Conservation (phyloP, 2,888 invertebrate genomes). For the Chalcosyrphus nemorum region DNA sequence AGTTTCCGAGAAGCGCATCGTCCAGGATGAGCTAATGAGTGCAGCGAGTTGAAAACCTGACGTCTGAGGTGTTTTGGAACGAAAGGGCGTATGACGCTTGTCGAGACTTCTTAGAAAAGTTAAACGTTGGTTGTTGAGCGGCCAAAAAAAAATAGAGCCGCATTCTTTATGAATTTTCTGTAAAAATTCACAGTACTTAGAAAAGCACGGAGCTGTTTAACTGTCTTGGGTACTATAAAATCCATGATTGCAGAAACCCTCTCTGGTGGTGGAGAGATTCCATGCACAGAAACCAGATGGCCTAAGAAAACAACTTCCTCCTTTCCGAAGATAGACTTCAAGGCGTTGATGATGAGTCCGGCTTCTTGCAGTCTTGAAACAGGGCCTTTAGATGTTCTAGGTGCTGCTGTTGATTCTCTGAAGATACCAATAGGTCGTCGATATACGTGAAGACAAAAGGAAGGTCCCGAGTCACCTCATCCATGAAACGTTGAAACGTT, state of each 20-base stretch:
- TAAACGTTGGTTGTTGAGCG: neutral
- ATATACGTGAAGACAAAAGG: neutral
- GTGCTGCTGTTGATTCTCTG: neutral
- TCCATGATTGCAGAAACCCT: neutral
- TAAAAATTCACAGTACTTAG: no score
- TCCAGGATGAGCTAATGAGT: neutral
- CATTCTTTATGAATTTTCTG: neutral
- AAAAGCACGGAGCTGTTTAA: no score
- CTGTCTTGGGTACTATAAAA: neutral
- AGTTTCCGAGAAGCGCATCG: neutral
- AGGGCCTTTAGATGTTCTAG: neutral
- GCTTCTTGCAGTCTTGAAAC: neutral
- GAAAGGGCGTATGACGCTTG: neutral
- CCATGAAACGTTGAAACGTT: neutral
- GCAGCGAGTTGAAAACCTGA: conserved; percentile 1
- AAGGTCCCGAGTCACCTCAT: no score
- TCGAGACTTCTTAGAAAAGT: neutral
- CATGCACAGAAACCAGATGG: neutral
- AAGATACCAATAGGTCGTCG: neutral
- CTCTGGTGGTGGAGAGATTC: neutral
- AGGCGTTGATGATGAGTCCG: neutral
- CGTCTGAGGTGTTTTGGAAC: neutral
- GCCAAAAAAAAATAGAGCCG: neutral
- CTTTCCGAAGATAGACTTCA: neutral
- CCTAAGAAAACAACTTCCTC: neutral